phyloP scores from a whole-genome alignment of 2,113 vertebrate species.

The Hoplias malabaricus region DNA sequence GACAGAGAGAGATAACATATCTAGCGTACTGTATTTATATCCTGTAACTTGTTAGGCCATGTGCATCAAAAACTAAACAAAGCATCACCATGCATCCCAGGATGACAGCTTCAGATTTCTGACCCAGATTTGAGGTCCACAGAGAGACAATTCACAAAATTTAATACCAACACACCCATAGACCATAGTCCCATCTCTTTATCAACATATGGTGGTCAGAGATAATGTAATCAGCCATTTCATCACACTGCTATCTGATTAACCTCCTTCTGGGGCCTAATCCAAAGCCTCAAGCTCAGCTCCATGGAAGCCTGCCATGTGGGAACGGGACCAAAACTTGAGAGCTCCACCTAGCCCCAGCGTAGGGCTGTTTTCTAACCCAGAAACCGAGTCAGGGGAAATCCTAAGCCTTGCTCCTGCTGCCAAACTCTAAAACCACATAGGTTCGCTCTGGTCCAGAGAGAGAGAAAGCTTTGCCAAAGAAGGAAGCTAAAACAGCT shows the following conservation, averaged over 20 bases:
- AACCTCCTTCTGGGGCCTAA: conserved; percentile 8
- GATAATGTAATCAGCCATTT: conserved; percentile 38
- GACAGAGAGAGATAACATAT: conserved; percentile 5
- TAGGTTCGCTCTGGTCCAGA: neutral
- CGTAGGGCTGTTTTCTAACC: neutral
- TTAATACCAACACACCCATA: neutral
- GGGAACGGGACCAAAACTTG: conserved; percentile 15
- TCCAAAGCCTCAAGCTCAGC: conserved; percentile 37
- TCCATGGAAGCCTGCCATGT: conserved; percentile 30
- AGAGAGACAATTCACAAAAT: neutral
- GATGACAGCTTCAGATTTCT: neutral
- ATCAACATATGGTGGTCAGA: conserved; percentile 22
- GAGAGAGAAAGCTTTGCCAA: neutral
- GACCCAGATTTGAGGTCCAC: neutral
- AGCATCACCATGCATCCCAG: neutral
- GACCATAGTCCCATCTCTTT: conserved; percentile 24
- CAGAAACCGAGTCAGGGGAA: conserved; percentile 3
- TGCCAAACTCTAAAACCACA: conserved; percentile 38
- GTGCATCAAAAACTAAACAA: neutral
- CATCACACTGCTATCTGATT: conserved; percentile 35
- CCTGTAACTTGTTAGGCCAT: neutral
- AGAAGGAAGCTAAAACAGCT: neutral
- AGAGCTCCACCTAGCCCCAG: conserved; percentile 35
- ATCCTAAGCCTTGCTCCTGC: neutral
- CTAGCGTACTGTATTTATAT: conserved; percentile 5